Evolutionary conservation across 2,888 invertebrate genomes (phyloP), one percentile per base, ranked within the genome.

Genomic region (Parnassius smintheus): DNA sequence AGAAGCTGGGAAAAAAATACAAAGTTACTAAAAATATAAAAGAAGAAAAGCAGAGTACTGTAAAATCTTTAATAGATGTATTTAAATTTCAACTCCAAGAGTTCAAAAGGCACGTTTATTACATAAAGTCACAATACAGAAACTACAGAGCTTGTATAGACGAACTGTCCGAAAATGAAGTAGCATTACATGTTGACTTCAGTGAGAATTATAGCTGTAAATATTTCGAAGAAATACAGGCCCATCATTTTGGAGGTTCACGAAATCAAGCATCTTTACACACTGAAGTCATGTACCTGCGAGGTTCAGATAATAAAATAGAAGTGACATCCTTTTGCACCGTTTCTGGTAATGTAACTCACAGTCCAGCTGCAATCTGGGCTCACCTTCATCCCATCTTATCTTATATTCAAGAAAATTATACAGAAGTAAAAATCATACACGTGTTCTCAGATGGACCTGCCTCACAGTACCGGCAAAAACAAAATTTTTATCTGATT

Each of bases 361-460:
- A 59, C 45, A 59, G 53, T 45, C 59, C 59, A 52, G 59, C 59
- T 59, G 52, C n/a, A n/a, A 59, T 59, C 41, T 59, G 52, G 53
- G 59, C 59, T 52, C 59, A 59, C 53, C 59, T 53, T 42, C 59
- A 59, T 44, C 44, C 59, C 59, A 53, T 59, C 42, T 52, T 61
- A 25, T 48, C 59, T 50, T 46, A 25, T 48, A 51, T 51, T 51
- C 18, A 51, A 22, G 51, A 51, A 12, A 59, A 59, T 52, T 59
- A 45, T 25, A 49, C 51, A n/a, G 52, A 59, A 52, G 59, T 41
- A 42, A 59, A 25, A 25, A 25, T 25, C 25, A 25, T 25, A 25
- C 25, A 25, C 2, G 25, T 25, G 25, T 25, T 25, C 25, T 25
- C 25, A 25, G 25, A 25, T 25, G 25, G 25, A 2, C 25, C 25